phyloP scores from a whole-genome alignment of 2,113 vertebrate genomes.

The Amphiprion ocellaris region DNA sequence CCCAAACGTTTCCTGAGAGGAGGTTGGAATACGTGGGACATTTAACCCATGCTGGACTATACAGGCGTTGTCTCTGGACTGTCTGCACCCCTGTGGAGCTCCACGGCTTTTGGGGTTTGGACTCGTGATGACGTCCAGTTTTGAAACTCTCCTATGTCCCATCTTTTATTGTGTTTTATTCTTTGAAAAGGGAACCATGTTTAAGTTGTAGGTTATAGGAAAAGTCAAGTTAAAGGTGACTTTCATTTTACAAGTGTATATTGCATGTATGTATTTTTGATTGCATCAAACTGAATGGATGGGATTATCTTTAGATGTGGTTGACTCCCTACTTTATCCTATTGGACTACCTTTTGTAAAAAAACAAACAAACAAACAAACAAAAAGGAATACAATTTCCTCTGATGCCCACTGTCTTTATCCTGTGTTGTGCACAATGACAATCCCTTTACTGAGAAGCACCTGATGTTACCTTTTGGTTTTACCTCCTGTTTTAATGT shows the following conservation, averaged over 20 bases:
- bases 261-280: conserved; percentile 40
- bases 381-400: neutral
- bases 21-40: neutral
- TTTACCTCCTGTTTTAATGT: conserved; percentile 38
- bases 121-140: conserved; percentile 3
- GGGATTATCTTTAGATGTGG: conserved; percentile 48
- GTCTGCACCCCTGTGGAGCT: conserved; percentile 7
- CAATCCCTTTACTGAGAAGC: conserved; percentile 10
- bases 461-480: conserved; percentile 39
- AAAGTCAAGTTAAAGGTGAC: conserved; percentile 22
- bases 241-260: conserved; percentile 15
- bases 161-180: conserved; percentile 42
- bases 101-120: conserved; percentile 37
- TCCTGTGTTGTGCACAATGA: conserved; percentile 29
- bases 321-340: conserved; percentile 37
- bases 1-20: conserved; percentile 4
- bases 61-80: neutral
- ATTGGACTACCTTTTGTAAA: conserved; percentile 45
- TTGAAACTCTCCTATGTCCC: conserved; percentile 26
- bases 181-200: conserved; percentile 47
- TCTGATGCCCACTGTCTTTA: conserved; percentile 21
- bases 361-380: neutral
- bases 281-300: conserved; percentile 36
- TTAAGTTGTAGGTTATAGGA: conserved; percentile 28
- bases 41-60: conserved; percentile 12